Percentiles rank a stretch among this genome's conserved stretches.
Evolutionary conservation across 2,113 vertebrate species (phyloP).

Genomic region (Pedionomus torquatus): DNA sequence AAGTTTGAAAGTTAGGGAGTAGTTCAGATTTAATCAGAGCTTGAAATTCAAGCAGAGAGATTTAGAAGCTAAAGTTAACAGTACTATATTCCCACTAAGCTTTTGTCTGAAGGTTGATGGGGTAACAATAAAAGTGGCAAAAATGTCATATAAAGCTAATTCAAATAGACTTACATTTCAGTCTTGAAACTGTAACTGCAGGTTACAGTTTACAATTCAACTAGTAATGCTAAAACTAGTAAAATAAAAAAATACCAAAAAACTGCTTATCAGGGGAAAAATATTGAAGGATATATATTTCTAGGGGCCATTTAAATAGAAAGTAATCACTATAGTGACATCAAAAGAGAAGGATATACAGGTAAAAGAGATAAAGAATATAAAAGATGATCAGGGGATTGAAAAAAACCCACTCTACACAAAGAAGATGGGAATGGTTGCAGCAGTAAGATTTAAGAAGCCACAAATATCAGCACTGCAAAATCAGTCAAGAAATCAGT

Average conservation of each 20-base stretch:
- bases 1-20: neutral
- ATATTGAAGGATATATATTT: neutral
- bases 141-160: neutral
- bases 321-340: neutral
- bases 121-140: neutral
- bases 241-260: neutral
- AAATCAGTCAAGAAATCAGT: neutral
- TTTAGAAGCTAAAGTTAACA: neutral
- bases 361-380: neutral
- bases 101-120: neutral
- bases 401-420: fast-evolving
- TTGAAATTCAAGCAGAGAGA: neutral
- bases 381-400: neutral
- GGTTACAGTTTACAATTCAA: neutral
- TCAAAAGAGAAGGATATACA: neutral
- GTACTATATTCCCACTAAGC: neutral
- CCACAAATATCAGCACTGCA: neutral
- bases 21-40: neutral
- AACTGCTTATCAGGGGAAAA: neutral
- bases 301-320: neutral
- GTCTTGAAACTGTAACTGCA: neutral
- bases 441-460: neutral
- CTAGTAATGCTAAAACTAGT: neutral
- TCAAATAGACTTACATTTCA: neutral
- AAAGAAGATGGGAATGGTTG: neutral